These are phyloP conservation scores for Rhingia campestris DNA, from an alignment of 2,888 invertebrate species.

Conservation along the genomic window DNA sequence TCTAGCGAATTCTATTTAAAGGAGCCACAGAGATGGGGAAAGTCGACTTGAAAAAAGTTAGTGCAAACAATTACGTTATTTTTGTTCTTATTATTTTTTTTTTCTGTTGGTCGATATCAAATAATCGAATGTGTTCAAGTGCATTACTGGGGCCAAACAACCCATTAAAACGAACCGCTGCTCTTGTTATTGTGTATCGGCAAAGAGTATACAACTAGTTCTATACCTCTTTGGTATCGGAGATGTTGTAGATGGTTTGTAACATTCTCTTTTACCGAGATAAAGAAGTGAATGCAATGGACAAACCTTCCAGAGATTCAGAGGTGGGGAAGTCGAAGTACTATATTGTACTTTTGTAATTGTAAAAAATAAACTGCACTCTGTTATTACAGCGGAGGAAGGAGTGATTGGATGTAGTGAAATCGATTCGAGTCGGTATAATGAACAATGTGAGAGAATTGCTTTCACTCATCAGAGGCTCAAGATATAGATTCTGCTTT, in stretches of 20 bases:
- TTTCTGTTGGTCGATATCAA: background rate
- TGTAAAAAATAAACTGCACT: background rate
- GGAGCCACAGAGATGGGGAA: background rate
- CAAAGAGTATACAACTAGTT: no score
- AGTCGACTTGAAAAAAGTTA: constrained; percentile 21
- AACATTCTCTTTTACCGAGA: constrained; percentile 23
- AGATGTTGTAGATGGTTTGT: constrained; percentile 8
- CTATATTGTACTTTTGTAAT: background rate
- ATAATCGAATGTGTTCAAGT: constrained; percentile 27
- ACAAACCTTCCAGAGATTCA: background rate
- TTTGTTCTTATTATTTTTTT: background rate
- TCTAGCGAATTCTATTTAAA: constrained; percentile 35
- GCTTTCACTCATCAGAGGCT: background rate
- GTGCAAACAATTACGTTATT: constrained; percentile 34
- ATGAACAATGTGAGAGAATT: background rate
- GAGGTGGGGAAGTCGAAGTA: background rate
- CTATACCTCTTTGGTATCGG: no score
- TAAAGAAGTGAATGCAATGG: constrained; percentile 4
- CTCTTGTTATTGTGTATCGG: no score
- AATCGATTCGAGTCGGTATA: background rate
- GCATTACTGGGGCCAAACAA: constrained; percentile 27
- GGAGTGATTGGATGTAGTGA: constrained; percentile 3
- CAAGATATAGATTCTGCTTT: background rate
- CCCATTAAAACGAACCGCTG: constrained; percentile 23
- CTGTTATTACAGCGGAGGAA: constrained; percentile 10